phyloP scores from a whole-genome alignment of 2,888 invertebrate genomes.

The Drosophila histrio region DNA sequence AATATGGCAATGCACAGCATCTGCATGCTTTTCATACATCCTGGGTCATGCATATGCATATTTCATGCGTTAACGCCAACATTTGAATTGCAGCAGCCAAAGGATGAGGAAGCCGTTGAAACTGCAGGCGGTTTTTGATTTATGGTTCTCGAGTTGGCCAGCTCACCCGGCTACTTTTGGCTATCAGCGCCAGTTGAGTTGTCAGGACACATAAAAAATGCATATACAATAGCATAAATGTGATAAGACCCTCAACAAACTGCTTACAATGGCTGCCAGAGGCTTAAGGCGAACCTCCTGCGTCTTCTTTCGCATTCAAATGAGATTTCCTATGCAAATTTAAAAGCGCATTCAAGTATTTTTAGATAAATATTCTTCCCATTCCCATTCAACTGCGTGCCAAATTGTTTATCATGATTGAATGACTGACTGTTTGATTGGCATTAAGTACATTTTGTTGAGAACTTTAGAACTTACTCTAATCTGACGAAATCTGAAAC shows the following conservation, averaged over 20 bases:
- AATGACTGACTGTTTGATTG: not conserved
- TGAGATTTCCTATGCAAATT: slow-evolving; percentile 17
- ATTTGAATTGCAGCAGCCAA: slow-evolving; percentile 69
- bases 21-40: slow-evolving; percentile 27
- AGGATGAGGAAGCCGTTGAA: slow-evolving; percentile 13
- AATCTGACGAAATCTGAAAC: not conserved
- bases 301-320: not conserved
- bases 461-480: not conserved
- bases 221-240: slow-evolving; percentile 70
- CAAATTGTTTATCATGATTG: not conserved
- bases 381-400: not conserved
- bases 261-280: slow-evolving; percentile 21
- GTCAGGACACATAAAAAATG: slow-evolving; percentile 73
- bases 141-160: slow-evolving; percentile 60
- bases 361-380: not conserved
- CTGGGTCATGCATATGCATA: slow-evolving; percentile 66
- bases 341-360: slow-evolving; percentile 1
- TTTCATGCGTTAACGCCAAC: slow-evolving; percentile 82
- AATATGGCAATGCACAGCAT: too few relatives aligned
- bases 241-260: slow-evolving; percentile 60
- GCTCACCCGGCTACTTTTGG: slow-evolving; percentile 32
- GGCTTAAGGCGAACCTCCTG: slow-evolving; percentile 9
- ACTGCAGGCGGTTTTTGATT: slow-evolving; percentile 75
- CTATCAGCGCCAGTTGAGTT: slow-evolving; percentile 69
- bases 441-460: not conserved